Conservation (phyloP, 2,888 invertebrate species). For the Maniola hyperantus region DNA sequence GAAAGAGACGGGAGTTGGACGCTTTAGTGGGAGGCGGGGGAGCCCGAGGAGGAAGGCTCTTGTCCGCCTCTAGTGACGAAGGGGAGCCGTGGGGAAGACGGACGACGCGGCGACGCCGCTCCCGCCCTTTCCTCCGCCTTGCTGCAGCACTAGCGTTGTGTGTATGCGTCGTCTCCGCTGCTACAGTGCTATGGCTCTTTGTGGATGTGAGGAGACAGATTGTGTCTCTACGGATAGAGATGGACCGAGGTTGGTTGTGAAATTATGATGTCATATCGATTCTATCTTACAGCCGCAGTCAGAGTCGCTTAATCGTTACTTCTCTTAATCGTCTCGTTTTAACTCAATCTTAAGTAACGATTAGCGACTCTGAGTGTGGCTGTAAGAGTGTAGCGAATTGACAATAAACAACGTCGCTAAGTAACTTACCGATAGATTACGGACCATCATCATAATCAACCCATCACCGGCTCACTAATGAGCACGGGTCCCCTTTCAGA, state of each 20-base stretch:
- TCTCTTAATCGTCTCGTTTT: too few relatives aligned
- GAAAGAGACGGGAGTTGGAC: constrained; percentile 89
- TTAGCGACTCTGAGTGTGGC: too few relatives aligned
- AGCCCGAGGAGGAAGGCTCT: constrained; percentile 79
- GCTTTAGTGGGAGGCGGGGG: constrained; percentile 84
- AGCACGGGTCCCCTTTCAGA: too few relatives aligned
- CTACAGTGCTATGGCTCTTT: constrained; percentile 86
- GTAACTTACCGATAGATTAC: too few relatives aligned
- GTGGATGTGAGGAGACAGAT: constrained; percentile 86
- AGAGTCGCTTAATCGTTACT: too few relatives aligned
- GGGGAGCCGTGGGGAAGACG: constrained; percentile 81
- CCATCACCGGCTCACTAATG: too few relatives aligned
- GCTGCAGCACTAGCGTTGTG: constrained; percentile 84
- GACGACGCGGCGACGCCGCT: constrained; percentile 63
- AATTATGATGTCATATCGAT: background rate
- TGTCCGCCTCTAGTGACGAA: constrained; percentile 83
- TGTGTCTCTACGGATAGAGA: constrained; percentile 83
- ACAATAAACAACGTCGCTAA: too few relatives aligned
- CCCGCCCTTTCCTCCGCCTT: constrained; percentile 80
- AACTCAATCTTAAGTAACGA: too few relatives aligned
- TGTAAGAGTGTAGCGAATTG: too few relatives aligned
- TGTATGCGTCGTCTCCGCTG: constrained; percentile 84
- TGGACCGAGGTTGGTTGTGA: constrained; percentile 84
- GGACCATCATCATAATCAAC: too few relatives aligned
- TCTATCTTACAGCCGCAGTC: too few relatives aligned